Evolutionary conservation across 2,113 vertebrate species (phyloP).

Genomic region (Bambusicola thoracicus): DNA sequence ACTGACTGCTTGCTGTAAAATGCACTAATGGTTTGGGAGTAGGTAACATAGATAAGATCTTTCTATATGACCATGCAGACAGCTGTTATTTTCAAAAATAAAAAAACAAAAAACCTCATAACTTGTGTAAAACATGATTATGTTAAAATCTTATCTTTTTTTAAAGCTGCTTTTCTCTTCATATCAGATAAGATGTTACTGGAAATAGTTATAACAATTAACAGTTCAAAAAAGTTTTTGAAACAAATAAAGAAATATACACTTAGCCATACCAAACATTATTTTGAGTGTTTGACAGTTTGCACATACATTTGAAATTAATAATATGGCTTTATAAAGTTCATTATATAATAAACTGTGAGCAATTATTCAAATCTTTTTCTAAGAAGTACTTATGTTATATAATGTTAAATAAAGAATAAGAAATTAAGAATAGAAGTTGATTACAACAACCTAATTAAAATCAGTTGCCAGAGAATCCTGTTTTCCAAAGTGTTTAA

Average conservation of each 20-base stretch:
- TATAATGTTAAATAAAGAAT: not conserved
- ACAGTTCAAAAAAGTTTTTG: not conserved
- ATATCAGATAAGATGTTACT: not conserved
- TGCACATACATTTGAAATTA: not conserved
- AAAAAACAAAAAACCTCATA: accelerated
- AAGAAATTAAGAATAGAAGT: not conserved
- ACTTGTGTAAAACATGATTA: not conserved
- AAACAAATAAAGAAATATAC: not conserved
- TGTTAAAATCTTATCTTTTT: not conserved
- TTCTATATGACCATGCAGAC: not conserved
- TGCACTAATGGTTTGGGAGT: not conserved
- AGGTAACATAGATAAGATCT: not conserved
- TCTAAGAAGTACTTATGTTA: not conserved
- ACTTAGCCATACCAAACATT: not conserved
- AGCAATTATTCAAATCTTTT: not conserved
- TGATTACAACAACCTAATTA: not conserved
- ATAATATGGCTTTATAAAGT: not conserved
- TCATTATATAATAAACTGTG: not conserved
- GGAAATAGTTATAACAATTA: not conserved
- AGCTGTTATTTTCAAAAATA: not conserved
- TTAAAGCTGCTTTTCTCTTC: not conserved
- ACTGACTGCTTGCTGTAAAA: not conserved
- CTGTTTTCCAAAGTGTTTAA: not conserved
- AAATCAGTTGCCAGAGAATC: not conserved
- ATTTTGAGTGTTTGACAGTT: not conserved